phyloP scores from a whole-genome alignment of 2,797 vertebrate genomes.

The Perodicticus potto region DNA sequence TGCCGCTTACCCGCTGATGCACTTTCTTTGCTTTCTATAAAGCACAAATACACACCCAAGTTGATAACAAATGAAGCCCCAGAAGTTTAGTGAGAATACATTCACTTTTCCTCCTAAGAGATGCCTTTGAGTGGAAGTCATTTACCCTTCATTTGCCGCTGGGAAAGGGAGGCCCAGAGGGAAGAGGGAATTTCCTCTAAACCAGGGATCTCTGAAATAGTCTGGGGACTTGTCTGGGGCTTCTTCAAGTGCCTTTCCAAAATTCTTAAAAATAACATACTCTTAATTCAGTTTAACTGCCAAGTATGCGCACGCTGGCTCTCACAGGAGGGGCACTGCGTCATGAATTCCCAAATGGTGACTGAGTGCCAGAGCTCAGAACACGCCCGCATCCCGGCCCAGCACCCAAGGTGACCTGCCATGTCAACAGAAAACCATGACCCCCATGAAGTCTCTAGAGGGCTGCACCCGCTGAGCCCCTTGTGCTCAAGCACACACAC shows the following conservation, averaged over 20 bases:
- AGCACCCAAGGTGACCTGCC: neutral
- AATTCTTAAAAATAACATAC: constrained; percentile 32
- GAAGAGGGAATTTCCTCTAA: rapidly evolving
- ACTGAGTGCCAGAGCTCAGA: neutral
- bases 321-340: neutral
- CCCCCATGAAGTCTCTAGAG: rapidly evolving
- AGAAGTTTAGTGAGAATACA: neutral
- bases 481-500: rapidly evolving
- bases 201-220: rapidly evolving
- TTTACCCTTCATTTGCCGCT: rapidly evolving
- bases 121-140: rapidly evolving
- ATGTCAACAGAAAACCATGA: rapidly evolving
- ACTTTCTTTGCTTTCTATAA: neutral
- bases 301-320: neutral
- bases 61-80: rapidly evolving
- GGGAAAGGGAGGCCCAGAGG: rapidly evolving
- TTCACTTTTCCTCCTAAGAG: neutral
- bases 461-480: rapidly evolving
- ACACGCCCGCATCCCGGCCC: neutral
- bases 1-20: rapidly evolving
- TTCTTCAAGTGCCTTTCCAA: neutral
- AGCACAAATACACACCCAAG: neutral
- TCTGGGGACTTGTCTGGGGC: neutral
- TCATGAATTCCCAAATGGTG: constrained; percentile 19
- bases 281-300: neutral